These are phyloP conservation scores for Plagodis dolabraria DNA, from an alignment of 2,888 invertebrate species.

Conservation along the genomic window DNA sequence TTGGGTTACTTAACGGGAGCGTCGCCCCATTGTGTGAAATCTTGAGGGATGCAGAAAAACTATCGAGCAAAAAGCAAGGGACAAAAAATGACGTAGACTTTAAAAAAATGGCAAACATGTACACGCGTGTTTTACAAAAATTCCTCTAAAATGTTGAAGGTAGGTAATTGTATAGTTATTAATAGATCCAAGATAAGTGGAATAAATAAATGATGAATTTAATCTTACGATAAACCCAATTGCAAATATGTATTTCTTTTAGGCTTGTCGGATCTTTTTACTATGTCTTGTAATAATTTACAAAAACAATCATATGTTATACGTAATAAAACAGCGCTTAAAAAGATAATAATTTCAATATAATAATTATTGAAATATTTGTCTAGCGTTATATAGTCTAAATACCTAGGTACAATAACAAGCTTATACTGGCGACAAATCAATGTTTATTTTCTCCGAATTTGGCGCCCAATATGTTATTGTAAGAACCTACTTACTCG, in stretches of 20 bases:
- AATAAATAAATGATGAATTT: constrained; percentile 60
- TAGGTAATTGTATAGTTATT: constrained; percentile 59
- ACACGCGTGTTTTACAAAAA: constrained; percentile 45
- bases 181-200: constrained; percentile 58
- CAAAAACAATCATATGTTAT: too few species aligned
- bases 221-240: constrained; percentile 1
- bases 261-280: background rate
- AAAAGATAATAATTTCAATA: too few species aligned
- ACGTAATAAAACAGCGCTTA: too few species aligned
- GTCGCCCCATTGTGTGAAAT: constrained; percentile 61
- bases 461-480: background rate
- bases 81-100: constrained; percentile 40
- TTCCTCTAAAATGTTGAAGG: constrained; percentile 23
- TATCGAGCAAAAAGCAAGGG: constrained; percentile 24
- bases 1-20: constrained; percentile 85
- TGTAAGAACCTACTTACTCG: background rate
- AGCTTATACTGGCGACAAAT: background rate
- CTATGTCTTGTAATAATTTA: background rate
- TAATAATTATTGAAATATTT: too few species aligned
- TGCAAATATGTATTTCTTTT: too few species aligned
- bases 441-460: background rate
- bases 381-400: too few species aligned
- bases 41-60: constrained; percentile 52
- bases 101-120: constrained; percentile 27
- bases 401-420: background rate